phyloP scores from a whole-genome alignment of 1,140 invertebrate species.

The Psix sp. region DNA sequence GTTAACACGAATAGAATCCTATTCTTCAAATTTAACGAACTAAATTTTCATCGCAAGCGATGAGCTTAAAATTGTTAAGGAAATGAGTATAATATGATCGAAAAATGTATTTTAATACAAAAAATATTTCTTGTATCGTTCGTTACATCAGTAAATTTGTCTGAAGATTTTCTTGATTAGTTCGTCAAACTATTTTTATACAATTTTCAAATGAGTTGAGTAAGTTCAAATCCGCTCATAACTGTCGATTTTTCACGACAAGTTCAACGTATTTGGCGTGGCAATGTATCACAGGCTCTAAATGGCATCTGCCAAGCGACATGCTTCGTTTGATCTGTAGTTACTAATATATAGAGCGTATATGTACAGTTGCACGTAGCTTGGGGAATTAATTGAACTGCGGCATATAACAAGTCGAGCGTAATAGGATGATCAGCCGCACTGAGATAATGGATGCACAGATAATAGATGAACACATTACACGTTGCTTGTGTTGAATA shows the following conservation, averaged over 20 bases:
- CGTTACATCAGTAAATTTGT: no score
- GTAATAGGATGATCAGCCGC: constrained; percentile 60
- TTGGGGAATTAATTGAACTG: constrained; percentile 68
- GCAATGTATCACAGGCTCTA: constrained; percentile 37
- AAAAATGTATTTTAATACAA: no score
- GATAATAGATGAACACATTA: constrained; percentile 68
- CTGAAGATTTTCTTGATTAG: no score
- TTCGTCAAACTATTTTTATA: not conserved
- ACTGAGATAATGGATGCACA: constrained; percentile 65
- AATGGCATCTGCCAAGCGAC: constrained; percentile 54
- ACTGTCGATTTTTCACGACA: constrained; percentile 30
- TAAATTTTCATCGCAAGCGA: no score
- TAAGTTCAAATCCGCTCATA: constrained; percentile 18
- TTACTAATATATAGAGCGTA: constrained; percentile 52
- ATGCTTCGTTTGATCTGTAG: constrained; percentile 59
- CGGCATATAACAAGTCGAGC: constrained; percentile 56
- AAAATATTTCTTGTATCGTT: no score
- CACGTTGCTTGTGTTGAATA: constrained; percentile 44
- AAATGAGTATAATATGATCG: no score
- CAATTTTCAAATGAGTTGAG: not conserved
- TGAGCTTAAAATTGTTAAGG: no score
- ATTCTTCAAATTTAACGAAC: no score
- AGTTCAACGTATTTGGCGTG: constrained; percentile 17
- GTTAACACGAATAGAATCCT: no score
- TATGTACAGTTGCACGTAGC: constrained; percentile 54